Evolutionary conservation across 2,113 vertebrate species (phyloP).

Genomic region (Trichechus manatus): DNA sequence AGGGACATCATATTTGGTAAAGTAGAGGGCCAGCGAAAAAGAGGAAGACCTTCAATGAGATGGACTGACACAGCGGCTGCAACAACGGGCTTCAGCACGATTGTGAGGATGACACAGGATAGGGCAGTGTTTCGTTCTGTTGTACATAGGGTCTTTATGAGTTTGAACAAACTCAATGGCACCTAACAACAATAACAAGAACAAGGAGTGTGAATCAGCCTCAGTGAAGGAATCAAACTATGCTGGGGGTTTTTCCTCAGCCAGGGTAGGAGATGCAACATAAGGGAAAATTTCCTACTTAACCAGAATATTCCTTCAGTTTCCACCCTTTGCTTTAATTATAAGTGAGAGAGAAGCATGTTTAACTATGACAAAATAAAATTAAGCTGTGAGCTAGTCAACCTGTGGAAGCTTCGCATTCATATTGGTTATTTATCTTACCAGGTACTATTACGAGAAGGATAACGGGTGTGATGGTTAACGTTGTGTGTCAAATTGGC

Average conservation of each 20-base stretch:
- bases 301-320: not conserved
- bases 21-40: too few species aligned
- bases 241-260: not conserved
- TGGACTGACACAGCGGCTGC: too few species aligned
- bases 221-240: not conserved
- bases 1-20: too few species aligned
- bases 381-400: not conserved
- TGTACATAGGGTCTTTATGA: too few species aligned
- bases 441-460: not conserved
- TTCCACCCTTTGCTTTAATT: not conserved
- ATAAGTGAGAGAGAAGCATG: not conserved
- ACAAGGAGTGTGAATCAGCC: not conserved
- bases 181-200: too few species aligned
- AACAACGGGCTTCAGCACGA: too few species aligned
- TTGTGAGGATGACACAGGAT: too few species aligned
- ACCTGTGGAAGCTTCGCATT: not conserved
- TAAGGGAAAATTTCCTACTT: not conserved
- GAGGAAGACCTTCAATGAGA: too few species aligned
- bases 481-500: too few species aligned
- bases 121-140: too few species aligned
- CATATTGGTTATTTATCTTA: constrained; percentile 8
- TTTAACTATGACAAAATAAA: constrained; percentile 20
- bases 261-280: not conserved
- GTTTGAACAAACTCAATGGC: too few species aligned
- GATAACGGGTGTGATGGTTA: too few species aligned